phyloP scores from a whole-genome alignment of 1,140 invertebrate species.

The Trichonephila clavata region DNA sequence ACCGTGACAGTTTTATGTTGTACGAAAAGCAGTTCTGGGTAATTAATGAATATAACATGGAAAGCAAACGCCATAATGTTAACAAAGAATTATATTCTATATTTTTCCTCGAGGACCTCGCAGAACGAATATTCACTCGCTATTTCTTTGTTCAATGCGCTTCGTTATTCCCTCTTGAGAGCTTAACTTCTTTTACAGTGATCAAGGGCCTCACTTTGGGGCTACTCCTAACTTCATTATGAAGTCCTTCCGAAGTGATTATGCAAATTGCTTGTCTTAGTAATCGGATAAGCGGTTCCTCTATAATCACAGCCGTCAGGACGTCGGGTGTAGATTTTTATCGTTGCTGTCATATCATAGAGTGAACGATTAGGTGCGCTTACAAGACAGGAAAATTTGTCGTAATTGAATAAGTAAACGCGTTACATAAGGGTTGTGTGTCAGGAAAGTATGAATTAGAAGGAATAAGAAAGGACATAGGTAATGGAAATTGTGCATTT shows the following conservation, averaged over 20 bases:
- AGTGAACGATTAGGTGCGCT: background rate
- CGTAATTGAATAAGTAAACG: background rate
- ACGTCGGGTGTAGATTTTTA: background rate
- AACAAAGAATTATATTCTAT: no score
- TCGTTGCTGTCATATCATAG: background rate
- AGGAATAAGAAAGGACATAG: background rate
- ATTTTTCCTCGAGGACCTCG: no score
- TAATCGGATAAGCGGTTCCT: constrained; percentile 1
- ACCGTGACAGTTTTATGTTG: no score
- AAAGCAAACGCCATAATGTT: no score
- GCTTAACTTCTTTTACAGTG: no score
- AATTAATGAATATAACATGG: no score
- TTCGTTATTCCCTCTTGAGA: no score
- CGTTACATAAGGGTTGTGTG: no score
- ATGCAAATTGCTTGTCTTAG: background rate
- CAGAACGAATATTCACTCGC: no score
- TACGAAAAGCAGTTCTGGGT: no score
- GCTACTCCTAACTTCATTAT: background rate
- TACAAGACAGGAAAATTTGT: background rate
- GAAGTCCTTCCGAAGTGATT: constrained; percentile 9
- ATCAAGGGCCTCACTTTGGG: background rate
- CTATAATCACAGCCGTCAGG: background rate
- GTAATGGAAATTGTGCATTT: background rate
- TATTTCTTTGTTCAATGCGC: no score
- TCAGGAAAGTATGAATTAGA: background rate